A percentile compares a stretch with the other conserved stretches of the same genome.
These are phyloP conservation scores for Cephus runcator DNA, from an alignment of 2,888 invertebrate species.

Conservation along the genomic window DNA sequence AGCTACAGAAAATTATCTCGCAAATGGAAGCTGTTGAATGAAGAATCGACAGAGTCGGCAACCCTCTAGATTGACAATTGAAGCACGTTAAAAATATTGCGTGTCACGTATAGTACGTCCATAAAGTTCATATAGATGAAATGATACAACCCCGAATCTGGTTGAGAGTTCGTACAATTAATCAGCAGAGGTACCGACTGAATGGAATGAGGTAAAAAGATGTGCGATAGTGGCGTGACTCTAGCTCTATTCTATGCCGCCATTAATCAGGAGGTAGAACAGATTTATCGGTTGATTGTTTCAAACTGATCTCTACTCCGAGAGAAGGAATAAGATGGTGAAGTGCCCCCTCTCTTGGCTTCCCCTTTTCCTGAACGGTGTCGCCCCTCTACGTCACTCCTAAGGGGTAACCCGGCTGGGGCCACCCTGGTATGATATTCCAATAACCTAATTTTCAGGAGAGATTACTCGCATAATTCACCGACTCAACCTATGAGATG, in stretches of 20 bases:
- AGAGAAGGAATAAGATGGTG: background rate
- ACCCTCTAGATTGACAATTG: no score
- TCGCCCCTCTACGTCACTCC: background rate
- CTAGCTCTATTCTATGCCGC: background rate
- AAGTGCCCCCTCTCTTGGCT: background rate
- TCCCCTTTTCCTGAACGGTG: background rate
- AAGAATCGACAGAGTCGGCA: no score
- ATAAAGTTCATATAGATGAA: no score
- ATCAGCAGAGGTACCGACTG: background rate
- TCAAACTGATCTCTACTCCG: constrained; percentile 14
- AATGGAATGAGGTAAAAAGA: background rate
- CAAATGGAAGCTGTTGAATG: background rate
- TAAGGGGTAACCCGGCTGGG: constrained; percentile 8
- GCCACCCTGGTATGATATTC: constrained; percentile 26
- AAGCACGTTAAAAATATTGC: background rate
- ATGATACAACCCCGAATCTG: no score
- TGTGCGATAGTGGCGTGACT: background rate
- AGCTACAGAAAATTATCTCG: background rate
- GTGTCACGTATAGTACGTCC: no score
- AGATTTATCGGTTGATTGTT: constrained; percentile 24
- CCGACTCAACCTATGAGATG: background rate
- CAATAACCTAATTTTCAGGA: constrained; percentile 43
- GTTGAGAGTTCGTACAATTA: background rate
- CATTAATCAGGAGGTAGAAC: constrained; percentile 20
- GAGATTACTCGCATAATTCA: constrained; percentile 47